A percentile compares a stretch with the other conserved stretches of the same genome.
phyloP scores from a whole-genome alignment of 53 echinoderm and acorn worm species.

The Henricia sp. region DNA sequence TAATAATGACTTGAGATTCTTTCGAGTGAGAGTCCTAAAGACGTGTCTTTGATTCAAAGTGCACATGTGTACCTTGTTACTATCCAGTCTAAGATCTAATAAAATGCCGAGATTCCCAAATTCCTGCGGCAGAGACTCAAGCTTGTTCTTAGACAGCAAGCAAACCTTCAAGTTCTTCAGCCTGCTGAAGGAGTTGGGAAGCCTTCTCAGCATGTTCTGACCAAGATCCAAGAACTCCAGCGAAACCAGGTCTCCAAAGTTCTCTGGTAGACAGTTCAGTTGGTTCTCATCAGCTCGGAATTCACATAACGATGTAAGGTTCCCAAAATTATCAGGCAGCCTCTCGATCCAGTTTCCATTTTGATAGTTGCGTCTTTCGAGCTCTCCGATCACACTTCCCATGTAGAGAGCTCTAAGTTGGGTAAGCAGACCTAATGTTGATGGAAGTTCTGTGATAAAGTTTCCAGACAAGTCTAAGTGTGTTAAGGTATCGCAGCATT shows the following conservation, averaged over 20 bases:
- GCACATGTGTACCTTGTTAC: constrained; percentile 68
- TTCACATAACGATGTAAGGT: constrained; percentile 63
- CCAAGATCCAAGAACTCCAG: constrained; percentile 87
- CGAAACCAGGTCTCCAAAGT: constrained; percentile 75
- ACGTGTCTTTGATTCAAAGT: not conserved
- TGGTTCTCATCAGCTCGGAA: constrained; percentile 88
- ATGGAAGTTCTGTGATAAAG: constrained; percentile 77
- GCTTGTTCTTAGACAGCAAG: constrained; percentile 84
- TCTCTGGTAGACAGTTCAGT: constrained; percentile 73
- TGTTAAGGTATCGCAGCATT: constrained; percentile 56
- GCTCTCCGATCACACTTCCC: constrained; percentile 81
- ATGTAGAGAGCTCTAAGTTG: constrained; percentile 78
- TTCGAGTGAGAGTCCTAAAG: too few relatives aligned
- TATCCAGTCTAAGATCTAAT: constrained; percentile 70
- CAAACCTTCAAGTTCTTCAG: constrained; percentile 74
- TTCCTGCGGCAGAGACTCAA: constrained; percentile 76
- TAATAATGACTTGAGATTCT: too few relatives aligned
- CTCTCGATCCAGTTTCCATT: constrained; percentile 89
- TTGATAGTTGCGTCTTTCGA: constrained; percentile 85
- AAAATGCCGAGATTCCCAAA: constrained; percentile 80
- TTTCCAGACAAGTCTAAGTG: constrained; percentile 84
- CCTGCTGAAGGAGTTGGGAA: constrained; percentile 78
- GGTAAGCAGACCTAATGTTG: constrained; percentile 63
- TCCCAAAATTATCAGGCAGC: constrained; percentile 82
- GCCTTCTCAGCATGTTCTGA: constrained; percentile 75